Evolutionary conservation across 2,113 vertebrate genomes (phyloP).

Genomic region (Larimichthys crocea): DNA sequence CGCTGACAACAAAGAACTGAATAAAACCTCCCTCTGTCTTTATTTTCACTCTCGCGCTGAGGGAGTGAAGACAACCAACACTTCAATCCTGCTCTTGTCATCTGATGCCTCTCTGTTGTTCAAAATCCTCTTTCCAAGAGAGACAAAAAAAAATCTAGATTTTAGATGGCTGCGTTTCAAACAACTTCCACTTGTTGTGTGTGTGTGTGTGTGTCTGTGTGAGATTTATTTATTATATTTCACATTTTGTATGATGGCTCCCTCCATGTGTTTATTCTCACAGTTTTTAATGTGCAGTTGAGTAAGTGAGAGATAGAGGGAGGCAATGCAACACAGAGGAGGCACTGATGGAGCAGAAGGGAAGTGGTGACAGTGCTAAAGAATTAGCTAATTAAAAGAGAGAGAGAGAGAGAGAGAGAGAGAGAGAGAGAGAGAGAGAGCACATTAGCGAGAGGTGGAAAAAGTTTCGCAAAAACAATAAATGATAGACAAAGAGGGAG

Average conservation of each 20-base stretch:
- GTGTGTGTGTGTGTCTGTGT: background rate
- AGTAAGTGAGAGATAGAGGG: background rate
- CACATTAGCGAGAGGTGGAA: conserved; percentile 9
- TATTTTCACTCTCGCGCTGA: background rate
- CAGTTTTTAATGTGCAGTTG: background rate
- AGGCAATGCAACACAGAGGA: background rate
- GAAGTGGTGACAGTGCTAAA: background rate
- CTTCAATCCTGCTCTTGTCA: background rate
- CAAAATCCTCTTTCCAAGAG: background rate
- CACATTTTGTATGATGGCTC: background rate
- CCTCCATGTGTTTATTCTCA: background rate
- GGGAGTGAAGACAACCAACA: background rate
- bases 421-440: background rate
- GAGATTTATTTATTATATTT: background rate
- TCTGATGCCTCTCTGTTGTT: background rate
- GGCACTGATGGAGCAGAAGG: background rate
- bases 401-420: background rate
- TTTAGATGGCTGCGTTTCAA: background rate
- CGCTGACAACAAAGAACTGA: conserved; percentile 28
- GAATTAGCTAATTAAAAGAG: background rate
- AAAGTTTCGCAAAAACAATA: conserved; percentile 1
- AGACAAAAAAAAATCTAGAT: background rate
- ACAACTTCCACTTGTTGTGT: background rate
- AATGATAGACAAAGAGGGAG: conserved; percentile 14
- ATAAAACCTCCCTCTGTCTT: conserved; percentile 1